Conservation (phyloP, 2,797 vertebrate species). For the Oryzias dopingdopingensis region DNA sequence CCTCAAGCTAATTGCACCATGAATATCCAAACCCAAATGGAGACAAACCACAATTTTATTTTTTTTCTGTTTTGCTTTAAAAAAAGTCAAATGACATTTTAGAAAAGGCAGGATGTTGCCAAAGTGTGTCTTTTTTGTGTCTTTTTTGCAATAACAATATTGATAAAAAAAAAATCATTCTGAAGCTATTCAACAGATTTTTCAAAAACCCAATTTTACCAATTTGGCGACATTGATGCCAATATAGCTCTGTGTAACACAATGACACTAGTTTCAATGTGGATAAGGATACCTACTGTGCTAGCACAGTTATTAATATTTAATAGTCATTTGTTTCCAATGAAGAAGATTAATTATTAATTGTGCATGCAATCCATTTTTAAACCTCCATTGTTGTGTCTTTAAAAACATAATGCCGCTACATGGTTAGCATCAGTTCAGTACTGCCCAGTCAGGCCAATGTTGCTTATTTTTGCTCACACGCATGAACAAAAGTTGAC, state of each 20-base stretch:
- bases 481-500: conserved; percentile 23
- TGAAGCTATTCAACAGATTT: too few species aligned
- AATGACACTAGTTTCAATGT: conserved; percentile 34
- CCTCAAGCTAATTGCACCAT: conserved; percentile 38
- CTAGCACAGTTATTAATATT: conserved; percentile 69
- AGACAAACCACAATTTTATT: conserved; percentile 19
- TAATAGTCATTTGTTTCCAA: conserved; percentile 78
- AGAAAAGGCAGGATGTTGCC: background rate
- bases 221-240: conserved; percentile 15
- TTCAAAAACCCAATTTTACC: background rate
- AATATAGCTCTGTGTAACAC: conserved; percentile 36
- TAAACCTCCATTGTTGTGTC: conserved; percentile 33
- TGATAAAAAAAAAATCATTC: too few species aligned
- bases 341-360: conserved; percentile 79
- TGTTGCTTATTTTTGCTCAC: conserved; percentile 69
- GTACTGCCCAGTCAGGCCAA: conserved; percentile 60
- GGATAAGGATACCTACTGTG: conserved; percentile 57
- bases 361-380: conserved; percentile 76
- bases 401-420: conserved; percentile 36
- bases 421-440: conserved; percentile 67
- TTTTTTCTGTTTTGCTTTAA: conserved; percentile 20
- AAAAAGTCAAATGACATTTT: conserved; percentile 17
- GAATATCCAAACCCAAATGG: conserved; percentile 40
- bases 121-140: too few species aligned
- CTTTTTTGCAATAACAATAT: too few species aligned